These are phyloP conservation scores for Zaprionus africanus DNA, from an alignment of 1,140 invertebrate genomes.

Conservation along the genomic window DNA sequence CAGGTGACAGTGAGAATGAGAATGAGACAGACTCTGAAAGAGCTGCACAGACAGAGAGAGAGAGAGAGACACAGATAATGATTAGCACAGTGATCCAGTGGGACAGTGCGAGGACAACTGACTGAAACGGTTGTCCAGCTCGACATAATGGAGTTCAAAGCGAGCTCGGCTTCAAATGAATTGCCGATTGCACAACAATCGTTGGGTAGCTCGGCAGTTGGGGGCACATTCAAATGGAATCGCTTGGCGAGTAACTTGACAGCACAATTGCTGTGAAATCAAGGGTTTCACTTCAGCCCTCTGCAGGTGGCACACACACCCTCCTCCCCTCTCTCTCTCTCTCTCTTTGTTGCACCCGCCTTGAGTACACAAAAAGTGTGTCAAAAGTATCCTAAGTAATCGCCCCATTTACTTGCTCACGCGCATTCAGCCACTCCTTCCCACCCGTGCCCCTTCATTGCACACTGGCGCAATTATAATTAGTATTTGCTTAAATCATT, in stretches of 20 bases:
- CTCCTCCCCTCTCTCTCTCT: neutral
- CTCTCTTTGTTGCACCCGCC: constrained; percentile 1
- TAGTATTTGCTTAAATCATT: neutral
- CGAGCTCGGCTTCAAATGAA: constrained; percentile 25
- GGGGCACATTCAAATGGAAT: constrained; percentile 34
- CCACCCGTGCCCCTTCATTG: neutral
- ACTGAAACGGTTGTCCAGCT: constrained; percentile 6
- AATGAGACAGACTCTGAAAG: neutral
- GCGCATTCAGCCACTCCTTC: neutral
- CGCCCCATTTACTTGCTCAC: neutral
- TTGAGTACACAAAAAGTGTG: constrained; percentile 34
- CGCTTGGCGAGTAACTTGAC: constrained; percentile 24
- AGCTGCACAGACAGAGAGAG: neutral
- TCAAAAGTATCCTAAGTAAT: constrained; percentile 21
- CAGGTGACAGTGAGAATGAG: neutral
- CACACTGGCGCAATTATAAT: constrained; percentile 29
- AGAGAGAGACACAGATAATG: constrained; percentile 4
- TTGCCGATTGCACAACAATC: constrained; percentile 51
- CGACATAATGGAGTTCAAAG: constrained; percentile 35
- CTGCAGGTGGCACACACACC: neutral
- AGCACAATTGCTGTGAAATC: neutral
- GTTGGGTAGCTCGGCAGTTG: constrained; percentile 13
- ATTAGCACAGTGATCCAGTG: constrained; percentile 35
- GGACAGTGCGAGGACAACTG: neutral
- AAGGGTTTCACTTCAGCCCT: neutral